These are phyloP conservation scores for Morinoia aosen DNA, from an alignment of 2,888 invertebrate genomes.

Conservation along the genomic window DNA sequence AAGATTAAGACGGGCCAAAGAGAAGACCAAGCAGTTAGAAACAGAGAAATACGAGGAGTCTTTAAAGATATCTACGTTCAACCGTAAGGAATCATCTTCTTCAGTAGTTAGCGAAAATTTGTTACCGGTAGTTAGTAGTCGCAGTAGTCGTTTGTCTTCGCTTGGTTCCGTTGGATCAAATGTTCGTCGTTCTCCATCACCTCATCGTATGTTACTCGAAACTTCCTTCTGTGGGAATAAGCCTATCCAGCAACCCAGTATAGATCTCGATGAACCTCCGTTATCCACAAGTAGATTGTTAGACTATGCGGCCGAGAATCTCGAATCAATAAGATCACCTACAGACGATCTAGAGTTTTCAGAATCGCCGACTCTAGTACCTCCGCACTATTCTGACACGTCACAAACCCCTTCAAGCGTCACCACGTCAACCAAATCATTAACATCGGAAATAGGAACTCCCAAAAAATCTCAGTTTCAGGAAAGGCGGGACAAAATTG, in stretches of 20 bases:
- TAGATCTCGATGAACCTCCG: slow-evolving; percentile 66
- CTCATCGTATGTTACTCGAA: slow-evolving; percentile 75
- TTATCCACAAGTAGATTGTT: slow-evolving; percentile 60
- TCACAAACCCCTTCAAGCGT: slow-evolving; percentile 25
- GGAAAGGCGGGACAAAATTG: slow-evolving; percentile 55
- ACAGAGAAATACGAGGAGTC: slow-evolving; percentile 71
- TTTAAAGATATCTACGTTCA: slow-evolving; percentile 61
- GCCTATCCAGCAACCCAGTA: slow-evolving; percentile 67
- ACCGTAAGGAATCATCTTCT: slow-evolving; percentile 69
- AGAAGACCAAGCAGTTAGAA: slow-evolving; percentile 72
- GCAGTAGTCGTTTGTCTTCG: slow-evolving; percentile 86
- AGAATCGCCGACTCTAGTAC: background rate
- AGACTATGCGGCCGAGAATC: slow-evolving; percentile 61
- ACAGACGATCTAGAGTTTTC: slow-evolving; percentile 56
- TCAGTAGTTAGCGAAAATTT: slow-evolving; percentile 72
- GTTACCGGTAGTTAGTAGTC: slow-evolving; percentile 73
- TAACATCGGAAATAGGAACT: slow-evolving; percentile 31
- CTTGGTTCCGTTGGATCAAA: slow-evolving; percentile 77
- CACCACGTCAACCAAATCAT: background rate
- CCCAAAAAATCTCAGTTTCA: slow-evolving; percentile 55
- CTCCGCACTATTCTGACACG: background rate
- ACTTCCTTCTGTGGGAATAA: slow-evolving; percentile 67
- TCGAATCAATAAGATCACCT: slow-evolving; percentile 64
- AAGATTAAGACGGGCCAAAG: slow-evolving; percentile 70
- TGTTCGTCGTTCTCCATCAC: slow-evolving; percentile 77